Base-by-base conservation (phyloP, 2,888 invertebrate genomes). In the Aporophyla lueneburgensis region DNA sequence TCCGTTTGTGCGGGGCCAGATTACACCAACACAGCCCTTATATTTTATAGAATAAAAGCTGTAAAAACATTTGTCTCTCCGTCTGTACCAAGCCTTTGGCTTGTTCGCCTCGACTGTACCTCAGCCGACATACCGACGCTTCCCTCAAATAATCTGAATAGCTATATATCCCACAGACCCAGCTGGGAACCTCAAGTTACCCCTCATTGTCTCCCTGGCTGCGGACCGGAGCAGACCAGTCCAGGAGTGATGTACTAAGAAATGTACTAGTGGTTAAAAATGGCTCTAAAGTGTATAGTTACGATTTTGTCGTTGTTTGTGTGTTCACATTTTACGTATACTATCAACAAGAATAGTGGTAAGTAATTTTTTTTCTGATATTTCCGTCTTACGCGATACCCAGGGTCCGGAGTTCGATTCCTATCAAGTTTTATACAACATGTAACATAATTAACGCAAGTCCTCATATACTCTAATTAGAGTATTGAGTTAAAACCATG, bases 241-340 rank as follows among this genome's bases (percentile, higher is more conserved):
- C 51, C 19, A 14, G 58, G 4, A 62, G 62, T 21, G 24, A 61
- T 68, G 61, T 72, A n/a, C 71, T 63, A 70, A 40, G 79, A 83
- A 80, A 85, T 85, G 81, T 83, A 62, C 68, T 63, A 62, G 71
- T 73, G 61, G 27, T 40, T 54, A 12, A 86, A 77, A 61, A 95
- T 95, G 95, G 85, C 86, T 70, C 80, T 83, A 5, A 93, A 92
- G 80, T 91, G 88, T 74, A 75, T 91, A 9, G 63, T 92, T n/a
- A 83, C 89, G 19, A 76, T 94, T 65, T 79, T 94, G 6, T 91
- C 90, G 46, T 87, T 92, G 24, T 89, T 94, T 21, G 87, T 95
- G 78, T 91, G 89, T 87, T 93, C 90, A 10, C 89, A 93, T 89
- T 89, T 91, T 81, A 90, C 95, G 0, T 92, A 91, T 84, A 89